Percentiles rank a stretch among this genome's conserved stretches.
Evolutionary conservation across 2,797 vertebrate species (phyloP).

Genomic region (Aselliscus stoliczkanus): DNA sequence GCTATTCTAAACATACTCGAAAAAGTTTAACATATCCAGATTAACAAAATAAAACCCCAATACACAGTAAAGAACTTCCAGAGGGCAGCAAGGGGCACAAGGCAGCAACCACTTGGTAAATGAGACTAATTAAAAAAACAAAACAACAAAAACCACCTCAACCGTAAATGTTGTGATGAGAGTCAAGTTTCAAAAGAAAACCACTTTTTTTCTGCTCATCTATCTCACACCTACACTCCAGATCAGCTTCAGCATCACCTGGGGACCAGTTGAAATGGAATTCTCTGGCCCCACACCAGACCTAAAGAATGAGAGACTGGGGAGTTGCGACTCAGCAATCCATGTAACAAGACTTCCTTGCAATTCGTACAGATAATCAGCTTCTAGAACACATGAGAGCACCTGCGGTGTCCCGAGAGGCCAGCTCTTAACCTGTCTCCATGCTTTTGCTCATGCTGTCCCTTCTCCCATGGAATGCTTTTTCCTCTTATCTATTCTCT

Average conservation of each 20-base stretch:
- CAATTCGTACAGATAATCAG: neutral
- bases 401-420: too few species aligned
- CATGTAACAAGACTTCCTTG: neutral
- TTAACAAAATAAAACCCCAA: constrained; percentile 8
- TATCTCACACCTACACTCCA: neutral
- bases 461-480: neutral
- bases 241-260: neutral
- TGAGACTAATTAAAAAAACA: neutral
- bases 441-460: neutral
- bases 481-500: neutral
- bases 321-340: neutral
- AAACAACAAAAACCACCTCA: neutral
- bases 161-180: neutral
- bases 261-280: neutral
- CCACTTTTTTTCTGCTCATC: neutral
- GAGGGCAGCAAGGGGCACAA: neutral
- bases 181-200: neutral
- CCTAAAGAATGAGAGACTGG: neutral
- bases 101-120: neutral
- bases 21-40: neutral
- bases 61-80: neutral
- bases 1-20: neutral
- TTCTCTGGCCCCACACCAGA: neutral
- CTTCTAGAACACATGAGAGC: neutral
- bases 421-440: neutral